These are phyloP conservation scores for Andrena cerasifolii DNA, from an alignment of 1,140 invertebrate species.

Conservation along the genomic window DNA sequence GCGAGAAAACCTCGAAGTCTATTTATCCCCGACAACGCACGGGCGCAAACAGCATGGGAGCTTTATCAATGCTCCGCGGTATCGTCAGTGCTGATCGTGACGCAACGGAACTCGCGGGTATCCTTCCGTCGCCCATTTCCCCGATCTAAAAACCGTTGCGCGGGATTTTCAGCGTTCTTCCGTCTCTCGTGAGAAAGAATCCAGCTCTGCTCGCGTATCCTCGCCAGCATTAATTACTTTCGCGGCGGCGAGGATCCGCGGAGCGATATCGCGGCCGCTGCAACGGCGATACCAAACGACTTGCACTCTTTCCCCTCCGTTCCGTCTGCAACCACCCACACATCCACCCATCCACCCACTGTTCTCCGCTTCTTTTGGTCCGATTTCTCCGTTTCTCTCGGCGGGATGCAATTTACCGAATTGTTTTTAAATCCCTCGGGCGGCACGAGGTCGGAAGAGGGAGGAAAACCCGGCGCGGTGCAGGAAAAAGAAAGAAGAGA, in stretches of 20 bases:
- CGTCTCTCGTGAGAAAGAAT: constrained; percentile 15
- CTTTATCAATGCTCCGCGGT: constrained; percentile 55
- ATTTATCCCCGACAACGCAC: constrained; percentile 49
- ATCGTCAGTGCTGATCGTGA: constrained; percentile 50
- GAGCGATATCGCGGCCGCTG: constrained; percentile 36
- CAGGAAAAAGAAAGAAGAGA: constrained; percentile 52
- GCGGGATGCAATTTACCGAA: constrained; percentile 78
- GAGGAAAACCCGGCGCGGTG: constrained; percentile 24
- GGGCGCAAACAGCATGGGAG: constrained; percentile 35
- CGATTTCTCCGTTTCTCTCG: constrained; percentile 28
- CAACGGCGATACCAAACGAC: constrained; percentile 34
- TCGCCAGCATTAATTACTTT: constrained; percentile 59
- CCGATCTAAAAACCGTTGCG: constrained; percentile 43
- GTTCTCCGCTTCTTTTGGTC: constrained; percentile 29
- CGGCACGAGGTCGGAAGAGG: constrained; percentile 42
- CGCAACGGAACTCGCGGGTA: constrained; percentile 38
- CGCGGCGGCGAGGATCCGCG: constrained; percentile 38
- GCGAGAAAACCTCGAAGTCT: constrained; percentile 44
- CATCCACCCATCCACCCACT: background rate
- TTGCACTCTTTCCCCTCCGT: background rate
- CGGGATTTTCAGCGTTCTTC: constrained; percentile 39
- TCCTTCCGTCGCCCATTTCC: constrained; percentile 27
- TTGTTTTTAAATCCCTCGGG: constrained; percentile 79
- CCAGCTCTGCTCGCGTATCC: constrained; percentile 25
- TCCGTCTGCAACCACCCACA: background rate